Conservation (phyloP, 2,888 invertebrate genomes). For the Microplitis deprimator region DNA sequence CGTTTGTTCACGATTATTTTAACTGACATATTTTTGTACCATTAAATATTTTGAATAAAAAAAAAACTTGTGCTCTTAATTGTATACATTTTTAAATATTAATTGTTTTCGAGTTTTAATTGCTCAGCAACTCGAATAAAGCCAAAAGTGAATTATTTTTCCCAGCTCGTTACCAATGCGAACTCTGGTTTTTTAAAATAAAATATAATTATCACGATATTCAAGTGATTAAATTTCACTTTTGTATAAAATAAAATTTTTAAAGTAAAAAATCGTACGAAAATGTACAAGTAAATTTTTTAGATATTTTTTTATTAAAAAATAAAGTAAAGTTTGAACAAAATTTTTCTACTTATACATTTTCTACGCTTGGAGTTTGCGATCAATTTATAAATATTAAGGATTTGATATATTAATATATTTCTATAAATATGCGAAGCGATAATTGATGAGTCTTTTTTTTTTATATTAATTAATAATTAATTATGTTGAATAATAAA, state of each 20-base stretch:
- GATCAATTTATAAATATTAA: not conserved
- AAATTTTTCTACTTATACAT: not conserved
- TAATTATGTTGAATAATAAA: not conserved
- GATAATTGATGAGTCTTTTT: not conserved
- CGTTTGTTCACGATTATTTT: not conserved
- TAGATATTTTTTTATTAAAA: not conserved
- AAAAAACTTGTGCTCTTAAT: slow-evolving; percentile 2
- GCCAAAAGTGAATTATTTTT: slow-evolving; percentile 9
- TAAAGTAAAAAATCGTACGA: not conserved
- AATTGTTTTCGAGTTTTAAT: not conserved
- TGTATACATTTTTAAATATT: not conserved
- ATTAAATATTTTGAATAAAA: not conserved
- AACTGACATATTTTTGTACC: slow-evolving; percentile 3
- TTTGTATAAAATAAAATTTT: not conserved
- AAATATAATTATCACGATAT: too few relatives aligned
- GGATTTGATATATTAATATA: not conserved
- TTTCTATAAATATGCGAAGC: not conserved
- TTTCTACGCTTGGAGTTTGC: not conserved
- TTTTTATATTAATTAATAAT: not conserved
- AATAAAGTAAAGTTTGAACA: not conserved
- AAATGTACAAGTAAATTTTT: not conserved
- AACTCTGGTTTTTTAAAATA: not conserved
- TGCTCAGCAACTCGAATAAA: not conserved
- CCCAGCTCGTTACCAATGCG: not conserved
- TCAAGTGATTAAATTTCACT: not conserved